Conservation (phyloP, 1,140 invertebrate genomes). For the Macrobrachium rosenbergii region DNA sequence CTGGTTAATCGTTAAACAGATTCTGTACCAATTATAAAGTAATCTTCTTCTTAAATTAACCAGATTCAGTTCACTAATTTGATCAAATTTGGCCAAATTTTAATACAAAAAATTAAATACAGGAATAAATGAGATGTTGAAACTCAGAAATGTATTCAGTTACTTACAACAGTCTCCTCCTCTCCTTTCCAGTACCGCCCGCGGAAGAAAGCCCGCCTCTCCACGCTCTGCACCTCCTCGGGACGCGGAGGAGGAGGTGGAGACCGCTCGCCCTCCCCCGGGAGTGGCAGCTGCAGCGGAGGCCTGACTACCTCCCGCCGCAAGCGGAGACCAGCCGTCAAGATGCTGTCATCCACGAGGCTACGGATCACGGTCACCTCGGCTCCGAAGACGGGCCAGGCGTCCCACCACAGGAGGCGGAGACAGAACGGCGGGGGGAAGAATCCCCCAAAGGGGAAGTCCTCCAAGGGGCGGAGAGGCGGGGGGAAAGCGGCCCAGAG, state of each 20-base stretch:
- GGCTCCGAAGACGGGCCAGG: background rate
- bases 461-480: too few relatives aligned
- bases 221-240: conserved; percentile 20
- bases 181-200: conserved; percentile 42
- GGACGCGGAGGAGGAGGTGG: background rate
- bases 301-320: conserved; percentile 11
- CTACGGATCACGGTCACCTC: conserved; percentile 44
- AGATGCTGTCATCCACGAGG: conserved; percentile 46
- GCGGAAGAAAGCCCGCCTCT: conserved; percentile 46
- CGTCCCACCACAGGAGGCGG: background rate
- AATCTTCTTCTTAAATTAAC: too few relatives aligned
- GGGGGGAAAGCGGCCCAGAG: background rate
- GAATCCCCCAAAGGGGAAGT: too few relatives aligned
- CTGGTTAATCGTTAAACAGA: too few relatives aligned
- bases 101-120: too few relatives aligned
- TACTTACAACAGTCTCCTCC: background rate
- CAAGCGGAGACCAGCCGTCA: conserved; percentile 45
- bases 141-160: background rate
- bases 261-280: conserved; percentile 29
- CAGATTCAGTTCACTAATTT: too few relatives aligned
- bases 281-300: background rate
- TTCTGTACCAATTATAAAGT: too few relatives aligned
- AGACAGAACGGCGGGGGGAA: background rate
- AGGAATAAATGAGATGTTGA: too few relatives aligned
- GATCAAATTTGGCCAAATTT: too few relatives aligned